Base-by-base conservation (phyloP, 1,140 invertebrate genomes). In the Eciton burchellii region DNA sequence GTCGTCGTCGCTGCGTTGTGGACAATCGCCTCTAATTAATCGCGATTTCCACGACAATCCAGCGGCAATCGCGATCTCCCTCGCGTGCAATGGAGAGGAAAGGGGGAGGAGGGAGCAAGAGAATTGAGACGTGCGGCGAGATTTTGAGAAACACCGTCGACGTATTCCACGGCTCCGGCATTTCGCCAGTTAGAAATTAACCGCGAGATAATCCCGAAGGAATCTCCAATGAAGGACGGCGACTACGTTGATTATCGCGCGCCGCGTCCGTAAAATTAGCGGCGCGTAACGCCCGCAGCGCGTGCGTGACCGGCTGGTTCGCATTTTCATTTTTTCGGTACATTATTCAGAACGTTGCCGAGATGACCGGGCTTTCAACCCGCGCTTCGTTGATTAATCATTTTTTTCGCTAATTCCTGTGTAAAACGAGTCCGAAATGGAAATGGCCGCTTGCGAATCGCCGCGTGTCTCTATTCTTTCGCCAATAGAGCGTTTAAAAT, bases 161-260 rank as follows among this genome's bases (percentile, higher is more conserved):
- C 3, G 4, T 49, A 56, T 57, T 63, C 63, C 54, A 68, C n/a
- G 19, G 54, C n/a, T n/a, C n/a, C n/a, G 19, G 56, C 59, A 43
- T 73, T 72, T 52, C 26, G 14, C 16, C 2, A 35, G 43, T 35
- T 45, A 29, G 29, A 60, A 73, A 54, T 81, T 81, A 62, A 26
- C 24, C 24, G 59, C 26, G 57, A 26, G 12, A n/a, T 82, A 85
- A 85, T 84, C 70, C 62, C 63, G 66, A 49, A 26, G n/a, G 35
- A 85, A 84, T 85, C 84, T 85, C 70, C 81, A 81, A 86, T 71
- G 62, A 81, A 47, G 24, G 62, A 3, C 24, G 41, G 52, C 45
- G 52, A 70, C 57, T 83, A 35, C 26, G 72, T 29, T 79, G 57
- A 85, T 85, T 62, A 65, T 57, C 26, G 14, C 56, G 49, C 52